These are phyloP conservation scores for Cerceris rybyensis DNA, from an alignment of 2,888 invertebrate genomes.

Conservation along the genomic window DNA sequence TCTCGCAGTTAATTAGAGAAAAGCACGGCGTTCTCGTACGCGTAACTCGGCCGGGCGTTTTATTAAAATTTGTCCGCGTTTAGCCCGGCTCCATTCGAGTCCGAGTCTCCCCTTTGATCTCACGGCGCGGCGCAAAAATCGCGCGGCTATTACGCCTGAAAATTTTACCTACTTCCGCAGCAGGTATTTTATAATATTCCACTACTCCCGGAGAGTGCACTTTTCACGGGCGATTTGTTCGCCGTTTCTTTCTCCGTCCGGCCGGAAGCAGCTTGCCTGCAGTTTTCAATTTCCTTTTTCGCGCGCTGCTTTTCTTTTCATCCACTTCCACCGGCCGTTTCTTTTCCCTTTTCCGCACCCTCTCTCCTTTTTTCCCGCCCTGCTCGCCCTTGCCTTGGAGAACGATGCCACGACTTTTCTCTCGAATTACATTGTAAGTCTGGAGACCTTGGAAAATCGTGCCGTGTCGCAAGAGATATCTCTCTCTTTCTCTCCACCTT, in stretches of 20 bases:
- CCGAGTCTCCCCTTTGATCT: background rate
- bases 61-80: conserved; percentile 4
- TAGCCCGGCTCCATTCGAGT: background rate
- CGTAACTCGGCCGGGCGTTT: conserved; percentile 1
- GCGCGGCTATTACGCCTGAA: background rate
- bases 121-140: background rate
- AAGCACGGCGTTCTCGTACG: conserved; percentile 1
- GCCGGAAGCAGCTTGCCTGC: conserved; percentile 8
- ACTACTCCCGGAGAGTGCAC: background rate
- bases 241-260: conserved; percentile 28
- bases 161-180: background rate
- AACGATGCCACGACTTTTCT: conserved; percentile 34
- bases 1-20: conserved; percentile 4
- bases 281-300: conserved; percentile 43
- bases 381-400: conserved; percentile 8
- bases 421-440: conserved; percentile 47
- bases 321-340: conserved; percentile 24
- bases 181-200: background rate
- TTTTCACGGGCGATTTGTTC: conserved; percentile 27
- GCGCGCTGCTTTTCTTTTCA: conserved; percentile 28
- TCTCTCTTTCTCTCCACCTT: background rate
- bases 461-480: conserved; percentile 43
- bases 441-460: conserved; percentile 49
- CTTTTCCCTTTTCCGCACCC: conserved; percentile 8
- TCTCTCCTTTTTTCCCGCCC: background rate